Conservation (phyloP, 2,113 vertebrate species). For the Salvelinus alpinus region DNA sequence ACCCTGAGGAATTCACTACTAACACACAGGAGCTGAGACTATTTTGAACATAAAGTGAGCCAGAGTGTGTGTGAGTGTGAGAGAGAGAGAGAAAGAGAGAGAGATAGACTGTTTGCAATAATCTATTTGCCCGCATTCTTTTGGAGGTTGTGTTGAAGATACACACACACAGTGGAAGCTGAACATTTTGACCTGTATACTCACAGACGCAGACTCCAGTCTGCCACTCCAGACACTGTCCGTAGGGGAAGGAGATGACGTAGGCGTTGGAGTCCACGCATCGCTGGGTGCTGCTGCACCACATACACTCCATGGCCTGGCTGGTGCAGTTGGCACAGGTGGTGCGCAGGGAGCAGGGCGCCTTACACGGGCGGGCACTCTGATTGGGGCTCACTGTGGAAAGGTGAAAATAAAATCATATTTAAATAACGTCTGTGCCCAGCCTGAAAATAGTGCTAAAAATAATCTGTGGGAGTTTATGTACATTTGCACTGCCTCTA, state of each 20-base stretch:
- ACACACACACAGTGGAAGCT: neutral
- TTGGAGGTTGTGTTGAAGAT: neutral
- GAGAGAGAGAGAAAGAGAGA: neutral
- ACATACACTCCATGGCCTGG: conserved; percentile 97
- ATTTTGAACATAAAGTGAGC: neutral
- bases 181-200: conserved; percentile 33
- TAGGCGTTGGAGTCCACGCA: conserved; percentile 98
- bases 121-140: no score
- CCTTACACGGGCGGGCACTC: conserved; percentile 90
- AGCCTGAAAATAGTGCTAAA: neutral
- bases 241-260: conserved; percentile 96
- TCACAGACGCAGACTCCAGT: conserved; percentile 92
- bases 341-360: conserved; percentile 86
- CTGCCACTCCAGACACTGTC: conserved; percentile 98
- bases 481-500: no score
- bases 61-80: neutral
- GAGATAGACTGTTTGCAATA: no score
- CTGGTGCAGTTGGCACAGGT: conserved; percentile 92
- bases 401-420: neutral
- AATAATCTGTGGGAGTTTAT: no score
- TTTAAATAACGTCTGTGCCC: neutral
- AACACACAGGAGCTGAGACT: no score
- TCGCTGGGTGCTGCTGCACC: conserved; percentile 90
- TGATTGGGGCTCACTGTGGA: conserved; percentile 90
- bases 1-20: no score